phyloP scores from a whole-genome alignment of 2,113 vertebrate genomes.

The Cepphus grylle region DNA sequence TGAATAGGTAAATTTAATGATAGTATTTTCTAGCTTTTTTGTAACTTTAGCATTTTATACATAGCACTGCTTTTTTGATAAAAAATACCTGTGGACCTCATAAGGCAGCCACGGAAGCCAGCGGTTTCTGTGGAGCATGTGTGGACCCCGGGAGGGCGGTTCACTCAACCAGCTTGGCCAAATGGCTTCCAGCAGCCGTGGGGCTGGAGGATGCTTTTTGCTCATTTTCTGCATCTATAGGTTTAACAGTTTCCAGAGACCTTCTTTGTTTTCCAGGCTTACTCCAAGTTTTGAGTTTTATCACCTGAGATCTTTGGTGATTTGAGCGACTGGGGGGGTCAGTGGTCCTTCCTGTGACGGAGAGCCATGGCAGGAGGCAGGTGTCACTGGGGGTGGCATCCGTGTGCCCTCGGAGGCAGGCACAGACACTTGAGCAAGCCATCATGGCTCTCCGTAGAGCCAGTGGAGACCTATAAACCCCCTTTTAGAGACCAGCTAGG shows the following conservation, averaged over 20 bases:
- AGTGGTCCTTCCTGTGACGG: rapidly evolving
- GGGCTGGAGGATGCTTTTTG: background rate
- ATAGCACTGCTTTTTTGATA: background rate
- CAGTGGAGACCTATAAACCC: background rate
- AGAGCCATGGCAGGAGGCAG: background rate
- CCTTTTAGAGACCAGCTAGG: background rate
- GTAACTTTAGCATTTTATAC: background rate
- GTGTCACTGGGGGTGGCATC: rapidly evolving
- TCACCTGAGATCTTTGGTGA: background rate
- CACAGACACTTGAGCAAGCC: rapidly evolving
- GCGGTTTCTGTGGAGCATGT: background rate
- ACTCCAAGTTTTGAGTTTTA: background rate
- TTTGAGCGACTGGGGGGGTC: rapidly evolving
- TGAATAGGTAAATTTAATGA: background rate
- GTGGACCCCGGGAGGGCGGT: background rate
- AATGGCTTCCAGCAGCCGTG: background rate
- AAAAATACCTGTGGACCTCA: rapidly evolving
- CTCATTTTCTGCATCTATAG: rapidly evolving
- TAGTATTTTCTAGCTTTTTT: background rate
- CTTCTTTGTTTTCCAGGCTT: background rate
- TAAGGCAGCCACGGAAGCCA: background rate
- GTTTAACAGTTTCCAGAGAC: background rate
- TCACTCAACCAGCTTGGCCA: rapidly evolving
- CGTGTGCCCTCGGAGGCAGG: rapidly evolving
- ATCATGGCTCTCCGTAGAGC: background rate